A percentile compares a stretch with the other conserved stretches of the same genome.
Evolutionary conservation across 2,888 invertebrate species (phyloP).

Genomic region (Cyclophora punctaria): DNA sequence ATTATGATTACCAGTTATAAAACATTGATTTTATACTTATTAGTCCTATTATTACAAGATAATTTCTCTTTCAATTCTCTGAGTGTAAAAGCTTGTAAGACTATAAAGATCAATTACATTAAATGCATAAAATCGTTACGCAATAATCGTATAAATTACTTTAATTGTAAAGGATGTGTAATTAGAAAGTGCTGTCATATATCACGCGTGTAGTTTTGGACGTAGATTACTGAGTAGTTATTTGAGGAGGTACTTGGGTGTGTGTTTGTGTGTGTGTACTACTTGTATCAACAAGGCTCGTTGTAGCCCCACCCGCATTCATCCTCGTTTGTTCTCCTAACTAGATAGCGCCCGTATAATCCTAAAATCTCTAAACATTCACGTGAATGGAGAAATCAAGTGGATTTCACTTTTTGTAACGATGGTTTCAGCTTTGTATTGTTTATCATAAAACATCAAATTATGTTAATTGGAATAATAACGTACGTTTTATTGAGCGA

Average conservation of each 20-base stretch:
- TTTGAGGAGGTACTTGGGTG: too few relatives aligned
- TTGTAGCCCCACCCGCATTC: conserved; percentile 42
- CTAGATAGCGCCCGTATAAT: conserved; percentile 56
- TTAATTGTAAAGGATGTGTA: neutral
- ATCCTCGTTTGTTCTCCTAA: conserved; percentile 31
- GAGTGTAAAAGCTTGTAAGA: too few relatives aligned
- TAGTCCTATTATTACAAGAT: too few relatives aligned
- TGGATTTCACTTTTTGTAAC: conserved; percentile 56
- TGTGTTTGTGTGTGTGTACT: conserved; percentile 22
- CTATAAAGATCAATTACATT: too few relatives aligned
- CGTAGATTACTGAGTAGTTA: too few relatives aligned
- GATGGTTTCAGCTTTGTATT: neutral
- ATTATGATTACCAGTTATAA: too few relatives aligned
- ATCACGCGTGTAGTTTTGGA: conserved; percentile 5
- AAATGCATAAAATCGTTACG: too few relatives aligned
- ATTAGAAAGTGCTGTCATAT: conserved; percentile 38
- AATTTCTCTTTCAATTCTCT: too few relatives aligned
- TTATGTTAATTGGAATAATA: too few relatives aligned
- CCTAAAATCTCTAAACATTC: conserved; percentile 25
- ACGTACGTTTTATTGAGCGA: too few relatives aligned
- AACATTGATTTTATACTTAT: too few relatives aligned
- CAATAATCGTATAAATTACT: too few relatives aligned
- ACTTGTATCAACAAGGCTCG: conserved; percentile 27
- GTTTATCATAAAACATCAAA: neutral
- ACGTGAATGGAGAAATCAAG: conserved; percentile 30